phyloP scores from a whole-genome alignment of 2,113 vertebrate genomes.

The Camarhynchus parvulus region DNA sequence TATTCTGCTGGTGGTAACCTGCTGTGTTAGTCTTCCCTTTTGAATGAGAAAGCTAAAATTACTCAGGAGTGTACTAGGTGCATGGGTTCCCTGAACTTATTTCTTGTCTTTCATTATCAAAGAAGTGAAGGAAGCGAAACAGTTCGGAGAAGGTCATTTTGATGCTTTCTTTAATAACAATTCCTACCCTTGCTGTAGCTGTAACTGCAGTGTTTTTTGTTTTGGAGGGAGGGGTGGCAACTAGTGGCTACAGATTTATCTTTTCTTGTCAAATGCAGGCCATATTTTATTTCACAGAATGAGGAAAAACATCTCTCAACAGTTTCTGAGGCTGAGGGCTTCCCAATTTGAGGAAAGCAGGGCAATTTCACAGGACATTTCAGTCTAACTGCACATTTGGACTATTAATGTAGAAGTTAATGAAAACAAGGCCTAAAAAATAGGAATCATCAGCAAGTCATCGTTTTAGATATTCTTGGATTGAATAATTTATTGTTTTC shows the following conservation, averaged over 20 bases:
- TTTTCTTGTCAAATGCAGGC: conserved; percentile 51
- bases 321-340: not conserved
- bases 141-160: not conserved
- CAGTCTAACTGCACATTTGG: conserved; percentile 38
- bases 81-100: not conserved
- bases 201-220: not conserved
- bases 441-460: not conserved
- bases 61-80: not conserved
- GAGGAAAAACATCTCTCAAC: conserved; percentile 29
- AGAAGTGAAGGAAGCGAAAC: not conserved
- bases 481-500: conserved; percentile 64
- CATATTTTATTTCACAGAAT: conserved; percentile 66
- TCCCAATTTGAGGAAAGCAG: conserved; percentile 16
- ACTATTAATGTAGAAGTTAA: conserved; percentile 62
- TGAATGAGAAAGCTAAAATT: conserved; percentile 11
- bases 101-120: conserved; percentile 24
- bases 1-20: not conserved
- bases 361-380: conserved; percentile 65
- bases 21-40: not conserved
- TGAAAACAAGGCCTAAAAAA: conserved; percentile 63
- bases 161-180: conserved; percentile 23
- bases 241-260: conserved; percentile 32
- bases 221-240: not conserved
- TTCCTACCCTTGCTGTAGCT: not conserved
- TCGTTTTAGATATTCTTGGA: not conserved